These are phyloP conservation scores for Lucifuga dentata DNA, from an alignment of 2,113 vertebrate species.

Conservation along the genomic window DNA sequence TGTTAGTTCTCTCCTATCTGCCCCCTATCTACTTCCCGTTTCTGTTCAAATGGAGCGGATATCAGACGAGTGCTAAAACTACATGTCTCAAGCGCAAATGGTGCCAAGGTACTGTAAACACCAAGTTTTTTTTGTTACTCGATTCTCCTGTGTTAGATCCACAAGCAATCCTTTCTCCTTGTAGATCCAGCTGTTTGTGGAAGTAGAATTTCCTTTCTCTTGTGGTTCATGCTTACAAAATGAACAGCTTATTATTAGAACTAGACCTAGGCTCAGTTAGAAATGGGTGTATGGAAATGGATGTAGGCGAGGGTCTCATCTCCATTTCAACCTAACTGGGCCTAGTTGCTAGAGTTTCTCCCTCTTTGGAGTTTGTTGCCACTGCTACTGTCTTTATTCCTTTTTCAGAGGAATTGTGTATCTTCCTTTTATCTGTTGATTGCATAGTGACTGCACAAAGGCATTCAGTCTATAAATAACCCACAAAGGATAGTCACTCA, in stretches of 20 bases:
- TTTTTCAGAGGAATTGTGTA: constrained; percentile 46
- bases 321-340: constrained; percentile 62
- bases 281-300: constrained; percentile 41
- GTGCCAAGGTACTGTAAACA: constrained; percentile 96
- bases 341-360: constrained; percentile 67
- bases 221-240: constrained; percentile 46
- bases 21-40: constrained; percentile 98
- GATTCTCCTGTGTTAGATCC: constrained; percentile 56
- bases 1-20: constrained; percentile 98
- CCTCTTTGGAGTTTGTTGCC: constrained; percentile 50
- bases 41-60: constrained; percentile 99
- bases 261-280: constrained; percentile 75
- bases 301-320: constrained; percentile 21
- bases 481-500: too few relatives aligned
- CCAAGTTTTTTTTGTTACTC: constrained; percentile 56
- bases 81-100: constrained; percentile 96
- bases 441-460: constrained; percentile 29
- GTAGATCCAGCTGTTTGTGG: constrained; percentile 59
- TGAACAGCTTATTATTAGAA: constrained; percentile 25
- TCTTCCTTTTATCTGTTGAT: constrained; percentile 36
- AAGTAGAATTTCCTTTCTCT: constrained; percentile 57
- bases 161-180: constrained; percentile 51
- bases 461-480: constrained; percentile 14
- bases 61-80: constrained; percentile 94
- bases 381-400: constrained; percentile 44